These are phyloP conservation scores for Mechanitis messenoides DNA, from an alignment of 2,888 invertebrate genomes.

Conservation along the genomic window DNA sequence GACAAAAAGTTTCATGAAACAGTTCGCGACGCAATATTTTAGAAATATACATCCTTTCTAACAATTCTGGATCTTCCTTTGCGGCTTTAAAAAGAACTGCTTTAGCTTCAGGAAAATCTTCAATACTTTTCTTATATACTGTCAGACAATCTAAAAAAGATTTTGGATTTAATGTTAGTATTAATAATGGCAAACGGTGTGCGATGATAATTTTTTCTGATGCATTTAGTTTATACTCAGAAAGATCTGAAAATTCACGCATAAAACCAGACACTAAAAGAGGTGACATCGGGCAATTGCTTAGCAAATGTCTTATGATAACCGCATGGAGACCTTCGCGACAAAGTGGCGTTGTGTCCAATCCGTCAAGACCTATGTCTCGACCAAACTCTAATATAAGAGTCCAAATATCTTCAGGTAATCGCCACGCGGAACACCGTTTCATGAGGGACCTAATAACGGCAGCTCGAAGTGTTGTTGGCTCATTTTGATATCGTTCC, in stretches of 20 bases:
- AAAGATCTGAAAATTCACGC: constrained; percentile 41
- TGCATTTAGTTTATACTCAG: constrained; percentile 41
- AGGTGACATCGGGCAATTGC: constrained; percentile 28
- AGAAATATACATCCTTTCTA: constrained; percentile 39
- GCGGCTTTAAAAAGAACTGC: constrained; percentile 35
- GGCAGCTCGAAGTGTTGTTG: constrained; percentile 48
- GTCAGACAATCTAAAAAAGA: constrained; percentile 40
- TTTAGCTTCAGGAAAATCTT: constrained; percentile 34
- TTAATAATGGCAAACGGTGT: constrained; percentile 30
- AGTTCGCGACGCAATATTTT: constrained; percentile 46
- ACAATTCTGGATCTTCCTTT: constrained; percentile 32
- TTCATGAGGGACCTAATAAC: constrained; percentile 54
- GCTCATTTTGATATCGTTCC: constrained; percentile 46
- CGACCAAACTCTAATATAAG: constrained; percentile 44
- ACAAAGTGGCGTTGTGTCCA: constrained; percentile 39
- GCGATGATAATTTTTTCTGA: constrained; percentile 38
- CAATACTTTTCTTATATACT: constrained; percentile 36
- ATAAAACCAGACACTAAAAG: constrained; percentile 39
- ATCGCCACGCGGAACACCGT: constrained; percentile 51
- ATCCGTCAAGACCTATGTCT: constrained; percentile 53
- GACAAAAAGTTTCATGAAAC: constrained; percentile 39
- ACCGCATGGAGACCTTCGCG: constrained; percentile 54
- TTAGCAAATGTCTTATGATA: constrained; percentile 44
- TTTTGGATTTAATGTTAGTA: constrained; percentile 34
- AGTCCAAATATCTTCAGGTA: constrained; percentile 45